These are phyloP conservation scores for Abrostola triplasia DNA, from an alignment of 2,888 invertebrate species.

Conservation along the genomic window DNA sequence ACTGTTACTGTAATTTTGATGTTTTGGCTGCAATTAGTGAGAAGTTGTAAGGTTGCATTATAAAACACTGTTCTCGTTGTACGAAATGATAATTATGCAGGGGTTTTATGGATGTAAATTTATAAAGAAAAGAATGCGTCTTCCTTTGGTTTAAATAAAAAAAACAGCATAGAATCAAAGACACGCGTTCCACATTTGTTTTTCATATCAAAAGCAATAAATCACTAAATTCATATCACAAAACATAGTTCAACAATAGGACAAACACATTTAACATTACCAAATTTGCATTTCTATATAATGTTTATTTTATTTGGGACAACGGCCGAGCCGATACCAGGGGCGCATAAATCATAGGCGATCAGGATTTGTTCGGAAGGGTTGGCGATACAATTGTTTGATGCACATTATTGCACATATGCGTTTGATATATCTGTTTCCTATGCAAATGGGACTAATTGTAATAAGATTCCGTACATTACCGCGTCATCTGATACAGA, in stretches of 20 bases:
- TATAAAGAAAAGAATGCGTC: too few species aligned
- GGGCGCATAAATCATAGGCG: constrained; percentile 81
- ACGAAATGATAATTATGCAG: constrained; percentile 34
- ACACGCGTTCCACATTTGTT: constrained; percentile 43
- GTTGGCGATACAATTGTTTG: constrained; percentile 60
- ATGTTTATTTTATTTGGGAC: constrained; percentile 72
- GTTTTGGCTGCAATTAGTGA: constrained; percentile 67
- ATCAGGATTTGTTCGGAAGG: constrained; percentile 79
- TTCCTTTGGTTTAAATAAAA: too few species aligned
- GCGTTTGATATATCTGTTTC: constrained; percentile 79
- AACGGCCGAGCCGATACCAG: constrained; percentile 71
- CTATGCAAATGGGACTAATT: constrained; percentile 85
- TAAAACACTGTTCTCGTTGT: constrained; percentile 39
- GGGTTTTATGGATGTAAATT: constrained; percentile 24
- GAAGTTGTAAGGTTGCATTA: constrained; percentile 54
- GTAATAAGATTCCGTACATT: constrained; percentile 79
- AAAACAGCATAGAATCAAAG: constrained; percentile 6
- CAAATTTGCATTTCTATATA: constrained; percentile 78
- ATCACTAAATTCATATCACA: constrained; percentile 48
- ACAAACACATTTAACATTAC: constrained; percentile 56
- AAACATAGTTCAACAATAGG: constrained; percentile 55
- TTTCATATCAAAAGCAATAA: constrained; percentile 47
- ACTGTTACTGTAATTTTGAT: constrained; percentile 75
- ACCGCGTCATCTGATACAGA: constrained; percentile 58
- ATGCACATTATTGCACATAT: constrained; percentile 70